phyloP scores from a whole-genome alignment of 1,140 invertebrate genomes.

The Proales similis region DNA sequence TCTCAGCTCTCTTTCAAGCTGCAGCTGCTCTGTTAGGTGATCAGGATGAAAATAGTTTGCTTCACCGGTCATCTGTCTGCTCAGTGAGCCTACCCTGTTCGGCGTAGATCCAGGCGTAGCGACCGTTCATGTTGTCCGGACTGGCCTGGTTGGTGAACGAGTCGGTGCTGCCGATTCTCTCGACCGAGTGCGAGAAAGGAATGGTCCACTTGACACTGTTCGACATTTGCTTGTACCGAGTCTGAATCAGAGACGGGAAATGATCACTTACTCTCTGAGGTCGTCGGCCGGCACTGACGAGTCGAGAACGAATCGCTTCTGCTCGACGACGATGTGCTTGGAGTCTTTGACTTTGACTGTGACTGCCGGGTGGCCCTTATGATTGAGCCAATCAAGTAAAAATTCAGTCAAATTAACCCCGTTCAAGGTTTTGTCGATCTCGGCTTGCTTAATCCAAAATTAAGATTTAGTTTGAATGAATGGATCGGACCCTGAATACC shows the following conservation, averaged over 20 bases:
- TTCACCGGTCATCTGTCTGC: too few relatives aligned
- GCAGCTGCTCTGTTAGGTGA: not conserved
- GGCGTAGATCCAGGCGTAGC: conserved; percentile 7
- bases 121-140: conserved; percentile 6
- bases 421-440: not conserved
- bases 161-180: conserved; percentile 4
- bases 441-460: too few relatives aligned
- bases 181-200: conserved; percentile 3
- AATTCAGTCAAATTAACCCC: too few relatives aligned
- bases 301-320: conserved; percentile 46
- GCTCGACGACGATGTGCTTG: conserved; percentile 52
- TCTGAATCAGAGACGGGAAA: not conserved
- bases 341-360: conserved; percentile 21
- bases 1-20: not conserved
- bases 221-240: not conserved
- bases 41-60: too few relatives aligned
- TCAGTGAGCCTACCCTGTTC: not conserved
- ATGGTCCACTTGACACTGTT: conserved; percentile 1
- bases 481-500: not conserved
- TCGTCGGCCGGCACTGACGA: conserved; percentile 38
- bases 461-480: not conserved
- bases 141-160: conserved; percentile 19
- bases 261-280: conserved; percentile 1
- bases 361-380: conserved; percentile 76
- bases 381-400: conserved; percentile 82